phyloP scores from a whole-genome alignment of 64 coral and sea anemone species.

The Pocillopora verrucosa region DNA sequence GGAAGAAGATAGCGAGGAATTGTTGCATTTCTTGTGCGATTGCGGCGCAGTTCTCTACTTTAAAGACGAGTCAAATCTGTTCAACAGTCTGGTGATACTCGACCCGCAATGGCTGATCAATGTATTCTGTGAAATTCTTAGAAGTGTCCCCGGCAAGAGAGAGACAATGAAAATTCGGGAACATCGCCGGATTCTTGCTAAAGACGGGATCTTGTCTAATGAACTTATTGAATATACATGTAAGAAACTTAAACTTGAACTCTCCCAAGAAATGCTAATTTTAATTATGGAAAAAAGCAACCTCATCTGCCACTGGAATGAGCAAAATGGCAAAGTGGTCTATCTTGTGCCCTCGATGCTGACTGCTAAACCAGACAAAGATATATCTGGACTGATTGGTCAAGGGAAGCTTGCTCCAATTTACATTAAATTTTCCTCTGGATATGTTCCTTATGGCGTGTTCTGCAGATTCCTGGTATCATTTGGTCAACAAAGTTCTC shows the following conservation, averaged over 20 bases:
- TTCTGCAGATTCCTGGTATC: conserved; percentile 16
- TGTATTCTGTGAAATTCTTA: conserved; percentile 23
- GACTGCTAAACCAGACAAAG: conserved; percentile 6
- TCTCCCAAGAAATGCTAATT: conserved; percentile 6
- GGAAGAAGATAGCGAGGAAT: conserved; percentile 8
- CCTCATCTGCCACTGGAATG: conserved; percentile 14
- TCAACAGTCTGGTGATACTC: conserved; percentile 4
- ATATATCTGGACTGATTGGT: not conserved
- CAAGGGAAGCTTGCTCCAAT: not conserved
- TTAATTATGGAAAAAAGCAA: conserved; percentile 17
- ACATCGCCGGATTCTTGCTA: conserved; percentile 14
- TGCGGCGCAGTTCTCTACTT: conserved; percentile 33
- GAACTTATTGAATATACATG: conserved; percentile 27
- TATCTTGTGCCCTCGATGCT: conserved; percentile 30
- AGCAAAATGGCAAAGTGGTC: not conserved
- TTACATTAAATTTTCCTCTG: conserved; percentile 9
- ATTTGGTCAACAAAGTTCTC: conserved; percentile 6
- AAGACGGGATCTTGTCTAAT: conserved; percentile 30
- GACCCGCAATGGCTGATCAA: conserved; percentile 31
- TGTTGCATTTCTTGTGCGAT: conserved; percentile 30
- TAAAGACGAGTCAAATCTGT: not conserved
- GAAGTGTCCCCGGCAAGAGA: not conserved
- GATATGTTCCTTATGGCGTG: conserved; percentile 35
- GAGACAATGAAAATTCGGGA: conserved; percentile 25
- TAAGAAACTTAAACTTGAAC: not conserved